Evolutionary conservation across 2,113 vertebrate genomes (phyloP).

Genomic region (Pseudorhombus dupliciocellatus): DNA sequence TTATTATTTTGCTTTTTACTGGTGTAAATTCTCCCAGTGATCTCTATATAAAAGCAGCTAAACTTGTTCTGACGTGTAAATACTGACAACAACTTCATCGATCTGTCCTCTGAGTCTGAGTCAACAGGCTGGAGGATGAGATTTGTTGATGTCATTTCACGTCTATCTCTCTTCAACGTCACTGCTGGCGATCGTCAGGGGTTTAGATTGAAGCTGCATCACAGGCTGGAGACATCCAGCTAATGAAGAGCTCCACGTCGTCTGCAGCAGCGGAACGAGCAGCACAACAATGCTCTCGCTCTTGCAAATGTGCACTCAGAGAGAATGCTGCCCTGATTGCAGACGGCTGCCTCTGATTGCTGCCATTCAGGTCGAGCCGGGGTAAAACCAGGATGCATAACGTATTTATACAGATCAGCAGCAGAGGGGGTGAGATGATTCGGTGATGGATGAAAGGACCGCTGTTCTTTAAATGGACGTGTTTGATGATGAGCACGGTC

Average conservation of each 20-base stretch:
- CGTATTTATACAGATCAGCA: neutral
- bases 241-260: slow-evolving; percentile 4
- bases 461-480: neutral
- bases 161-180: slow-evolving; percentile 1
- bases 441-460: neutral
- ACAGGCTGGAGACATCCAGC: neutral
- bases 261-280: neutral
- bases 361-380: slow-evolving; percentile 22
- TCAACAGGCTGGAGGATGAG: slow-evolving; percentile 1
- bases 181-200: neutral
- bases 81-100: neutral
- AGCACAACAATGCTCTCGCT: slow-evolving; percentile 17
- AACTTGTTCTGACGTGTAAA: neutral
- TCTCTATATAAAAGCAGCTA: neutral
- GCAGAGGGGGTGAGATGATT: neutral
- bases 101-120: slow-evolving; percentile 11
- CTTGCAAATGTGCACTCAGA: neutral
- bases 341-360: slow-evolving; percentile 45
- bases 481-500: neutral
- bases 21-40: neutral
- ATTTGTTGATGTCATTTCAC: neutral
- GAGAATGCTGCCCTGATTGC: slow-evolving; percentile 53
- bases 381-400: slow-evolving; percentile 5
- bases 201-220: neutral
- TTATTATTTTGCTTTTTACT: neutral